Conservation (phyloP, 2,797 vertebrate species). For the Hirundo rustica region DNA sequence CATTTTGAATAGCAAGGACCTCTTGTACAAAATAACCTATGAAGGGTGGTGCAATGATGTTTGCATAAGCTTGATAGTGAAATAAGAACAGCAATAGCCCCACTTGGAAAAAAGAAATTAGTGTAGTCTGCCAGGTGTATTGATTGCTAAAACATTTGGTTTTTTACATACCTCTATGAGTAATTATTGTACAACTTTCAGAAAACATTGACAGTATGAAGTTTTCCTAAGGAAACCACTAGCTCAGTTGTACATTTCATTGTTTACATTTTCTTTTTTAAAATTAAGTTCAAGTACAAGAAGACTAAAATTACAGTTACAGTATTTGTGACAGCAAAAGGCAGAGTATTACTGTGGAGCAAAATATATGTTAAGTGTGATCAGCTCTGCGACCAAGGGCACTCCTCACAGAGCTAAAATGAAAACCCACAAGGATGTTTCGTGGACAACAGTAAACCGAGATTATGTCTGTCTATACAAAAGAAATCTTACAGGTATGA, state of each 20-base stretch:
- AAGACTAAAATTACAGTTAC: not conserved
- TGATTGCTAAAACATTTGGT: not conserved
- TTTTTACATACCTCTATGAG: not conserved
- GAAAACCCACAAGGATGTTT: not conserved
- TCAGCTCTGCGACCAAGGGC: not conserved
- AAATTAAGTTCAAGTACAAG: not conserved
- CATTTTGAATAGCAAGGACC: not conserved
- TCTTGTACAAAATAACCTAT: not conserved
- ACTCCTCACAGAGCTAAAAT: not conserved
- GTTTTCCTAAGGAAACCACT: not conserved
- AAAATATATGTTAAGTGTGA: not conserved
- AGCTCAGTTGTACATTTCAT: not conserved
- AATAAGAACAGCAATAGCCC: not conserved
- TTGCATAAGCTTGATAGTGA: not conserved
- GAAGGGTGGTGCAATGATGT: not conserved
- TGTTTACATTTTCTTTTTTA: not conserved
- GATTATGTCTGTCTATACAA: not conserved
- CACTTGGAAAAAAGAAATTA: not conserved
- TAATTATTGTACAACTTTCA: not conserved
- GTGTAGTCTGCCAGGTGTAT: not conserved
- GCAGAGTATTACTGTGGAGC: not conserved
- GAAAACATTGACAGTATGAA: not conserved
- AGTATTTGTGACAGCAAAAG: not conserved
- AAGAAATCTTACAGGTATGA: not conserved
- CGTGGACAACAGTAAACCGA: not conserved